These are phyloP conservation scores for Indri indri DNA, from an alignment of 2,113 vertebrate species.

Conservation along the genomic window DNA sequence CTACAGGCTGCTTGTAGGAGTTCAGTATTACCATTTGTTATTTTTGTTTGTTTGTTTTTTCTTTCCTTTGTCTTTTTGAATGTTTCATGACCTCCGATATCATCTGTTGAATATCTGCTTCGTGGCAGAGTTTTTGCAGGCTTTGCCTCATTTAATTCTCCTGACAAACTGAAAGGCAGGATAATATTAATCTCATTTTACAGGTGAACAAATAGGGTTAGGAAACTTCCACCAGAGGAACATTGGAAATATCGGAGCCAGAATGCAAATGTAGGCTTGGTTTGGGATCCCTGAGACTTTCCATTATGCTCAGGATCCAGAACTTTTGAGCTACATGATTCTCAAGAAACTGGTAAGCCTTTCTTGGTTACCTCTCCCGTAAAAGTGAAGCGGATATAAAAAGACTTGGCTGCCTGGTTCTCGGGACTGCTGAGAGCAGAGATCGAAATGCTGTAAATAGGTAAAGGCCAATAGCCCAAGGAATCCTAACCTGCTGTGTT, in stretches of 20 bases:
- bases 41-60: too few species aligned
- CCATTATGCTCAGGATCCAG: not conserved
- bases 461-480: not conserved
- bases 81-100: too few species aligned
- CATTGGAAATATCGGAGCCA: not conserved
- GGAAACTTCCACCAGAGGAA: conserved; percentile 2
- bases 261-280: too few species aligned
- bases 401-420: not conserved
- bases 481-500: not conserved
- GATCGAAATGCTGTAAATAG: not conserved
- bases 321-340: not conserved
- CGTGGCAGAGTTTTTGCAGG: too few species aligned
- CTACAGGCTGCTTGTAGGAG: not conserved
- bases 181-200: not conserved
- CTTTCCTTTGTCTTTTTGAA: too few species aligned
- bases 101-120: not conserved
- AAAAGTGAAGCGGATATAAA: not conserved
- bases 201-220: not conserved
- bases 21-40: not conserved
- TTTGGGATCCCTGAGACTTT: not conserved
- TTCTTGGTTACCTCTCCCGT: not conserved
- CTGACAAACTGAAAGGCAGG: not conserved
- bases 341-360: not conserved
- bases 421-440: not conserved
- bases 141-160: not conserved